Evolutionary conservation across 2,888 invertebrate genomes (phyloP), one percentile per base, ranked within the genome.

Genomic region (Dichetophora obliterata): DNA sequence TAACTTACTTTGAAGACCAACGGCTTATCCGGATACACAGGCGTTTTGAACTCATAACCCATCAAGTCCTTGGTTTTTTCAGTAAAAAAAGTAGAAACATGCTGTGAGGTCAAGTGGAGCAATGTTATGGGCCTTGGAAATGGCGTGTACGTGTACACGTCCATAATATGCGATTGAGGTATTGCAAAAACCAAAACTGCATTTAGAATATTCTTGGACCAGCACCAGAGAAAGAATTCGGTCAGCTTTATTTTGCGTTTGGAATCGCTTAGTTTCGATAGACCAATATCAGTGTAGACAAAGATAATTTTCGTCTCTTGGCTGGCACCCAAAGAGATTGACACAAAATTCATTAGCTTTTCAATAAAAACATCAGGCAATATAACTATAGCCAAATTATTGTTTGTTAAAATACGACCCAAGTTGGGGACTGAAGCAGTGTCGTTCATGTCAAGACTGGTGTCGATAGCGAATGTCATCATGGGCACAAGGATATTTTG

Each of bases 181-280:
- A 22, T 63, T 50, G 61, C 77, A 74, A 78, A 83, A 0, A 81
- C 59, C 50, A 83, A 48, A 31, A 82, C 70, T 19, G 76, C 78
- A 75, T 82, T 80, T 5, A 82, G 48, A 0, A 83, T 69, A 80
- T 82, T 83, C 5, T 72, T 72, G 3, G 79, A 76, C 82, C 82
- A 82, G 43, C 82, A 82, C 83, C 81, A 83, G 14, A 16, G 31
- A 61, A 83, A 83, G 48, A 83, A 83, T 14, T 22, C 24, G 0
- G 54, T 14, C 69, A 82, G 27, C 8, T 81, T 80, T 24, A 66
- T 50, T 1, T 50, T 22, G 66, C 77, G 76, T 14, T 59, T 48
- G n/a, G 48, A 59, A 0, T 16, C 1, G 1, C 22, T 9, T 0
- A 43, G 57, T 4, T 65, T 48, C 0, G 75, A 63, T 22, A 77